Evolutionary conservation across 2,888 invertebrate species (phyloP).

Genomic region (Sminthurinus aureus): DNA sequence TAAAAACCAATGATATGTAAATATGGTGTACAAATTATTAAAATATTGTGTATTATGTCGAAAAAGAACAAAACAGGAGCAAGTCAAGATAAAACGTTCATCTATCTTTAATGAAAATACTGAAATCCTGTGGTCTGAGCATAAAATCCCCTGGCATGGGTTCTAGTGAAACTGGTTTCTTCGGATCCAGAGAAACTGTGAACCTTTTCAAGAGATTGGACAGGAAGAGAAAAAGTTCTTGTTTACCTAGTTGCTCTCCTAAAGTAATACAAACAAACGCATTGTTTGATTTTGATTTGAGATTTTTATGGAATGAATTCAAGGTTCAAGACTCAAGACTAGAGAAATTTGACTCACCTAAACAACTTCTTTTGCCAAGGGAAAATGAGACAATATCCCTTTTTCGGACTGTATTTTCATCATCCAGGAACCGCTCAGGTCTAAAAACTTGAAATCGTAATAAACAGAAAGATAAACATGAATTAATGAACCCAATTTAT

Average conservation of each 20-base stretch:
- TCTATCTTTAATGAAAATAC: conserved; percentile 16
- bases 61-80: background rate
- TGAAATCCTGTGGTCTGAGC: conserved; percentile 25
- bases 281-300: no score
- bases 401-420: conserved; percentile 10
- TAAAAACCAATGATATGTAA: no score
- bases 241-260: conserved; percentile 40
- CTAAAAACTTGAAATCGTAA: conserved; percentile 38
- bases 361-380: conserved; percentile 28
- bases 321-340: no score
- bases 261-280: background rate
- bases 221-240: conserved; percentile 41
- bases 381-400: conserved; percentile 33
- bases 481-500: no score
- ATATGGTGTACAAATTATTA: no score
- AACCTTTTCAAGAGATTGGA: conserved; percentile 35
- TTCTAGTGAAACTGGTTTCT: background rate
- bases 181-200: conserved; percentile 23
- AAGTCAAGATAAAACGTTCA: background rate
- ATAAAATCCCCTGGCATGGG: conserved; percentile 32
- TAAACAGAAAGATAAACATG: no score
- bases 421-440: conserved; percentile 37
- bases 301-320: no score
- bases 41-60: no score
- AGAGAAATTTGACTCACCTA: no score